phyloP scores from a whole-genome alignment of 2,797 vertebrate genomes.

The Helicolenus hilgendorfi region DNA sequence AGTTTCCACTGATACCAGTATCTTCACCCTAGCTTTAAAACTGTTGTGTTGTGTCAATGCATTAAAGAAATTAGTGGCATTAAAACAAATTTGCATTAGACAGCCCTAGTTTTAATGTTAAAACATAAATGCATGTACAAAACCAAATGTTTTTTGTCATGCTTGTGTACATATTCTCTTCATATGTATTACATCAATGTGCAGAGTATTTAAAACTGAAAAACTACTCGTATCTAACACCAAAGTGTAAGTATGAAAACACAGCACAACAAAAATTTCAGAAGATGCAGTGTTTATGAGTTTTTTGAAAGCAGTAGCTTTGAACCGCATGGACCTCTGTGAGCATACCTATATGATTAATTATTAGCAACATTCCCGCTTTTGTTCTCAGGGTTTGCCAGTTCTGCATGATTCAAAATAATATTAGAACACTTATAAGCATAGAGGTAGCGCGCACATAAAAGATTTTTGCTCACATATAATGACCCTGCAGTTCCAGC shows the following conservation, averaged over 20 bases:
- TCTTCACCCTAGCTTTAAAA: too few species aligned
- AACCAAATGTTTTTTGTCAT: neutral
- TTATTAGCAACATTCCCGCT: constrained; percentile 4
- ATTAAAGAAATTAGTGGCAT: too few species aligned
- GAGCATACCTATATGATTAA: neutral
- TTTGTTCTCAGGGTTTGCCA: constrained; percentile 17
- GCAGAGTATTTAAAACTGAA: neutral
- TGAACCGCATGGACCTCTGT: neutral
- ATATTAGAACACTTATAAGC: neutral
- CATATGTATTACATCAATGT: neutral
- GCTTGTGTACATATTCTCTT: neutral
- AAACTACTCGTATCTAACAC: neutral
- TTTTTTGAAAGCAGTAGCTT: neutral
- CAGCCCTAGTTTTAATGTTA: neutral
- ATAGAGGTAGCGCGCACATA: neutral
- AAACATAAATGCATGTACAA: neutral
- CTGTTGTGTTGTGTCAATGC: too few species aligned
- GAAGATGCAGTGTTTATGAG: neutral
- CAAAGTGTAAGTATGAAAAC: constrained; percentile 13
- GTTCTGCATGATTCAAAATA: neutral
- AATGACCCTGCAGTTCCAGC: constrained; percentile 7
- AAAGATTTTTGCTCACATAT: neutral
- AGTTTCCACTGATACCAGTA: too few species aligned
- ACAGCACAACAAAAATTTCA: neutral
- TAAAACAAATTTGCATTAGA: too few species aligned